These are phyloP conservation scores for Prochilodus magdalenae DNA, from an alignment of 2,113 vertebrate genomes.

Conservation along the genomic window DNA sequence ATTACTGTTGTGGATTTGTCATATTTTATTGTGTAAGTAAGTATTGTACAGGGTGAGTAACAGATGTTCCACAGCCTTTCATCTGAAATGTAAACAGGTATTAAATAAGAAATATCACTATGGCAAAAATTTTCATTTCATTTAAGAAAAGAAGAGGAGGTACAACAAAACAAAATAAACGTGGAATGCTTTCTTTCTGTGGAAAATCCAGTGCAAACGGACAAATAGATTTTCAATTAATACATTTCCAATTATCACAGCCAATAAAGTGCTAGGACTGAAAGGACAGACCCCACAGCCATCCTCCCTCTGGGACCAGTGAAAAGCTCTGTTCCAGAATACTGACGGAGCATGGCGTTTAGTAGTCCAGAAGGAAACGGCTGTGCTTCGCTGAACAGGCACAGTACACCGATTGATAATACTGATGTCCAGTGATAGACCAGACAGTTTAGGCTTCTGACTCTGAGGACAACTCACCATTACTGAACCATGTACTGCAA, in stretches of 20 bases:
- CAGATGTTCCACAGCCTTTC: conserved; percentile 68
- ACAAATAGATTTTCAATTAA: conserved; percentile 35
- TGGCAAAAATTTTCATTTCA: conserved; percentile 73
- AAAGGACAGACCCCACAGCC: conserved; percentile 69
- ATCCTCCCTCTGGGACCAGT: conserved; percentile 24
- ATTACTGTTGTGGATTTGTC: conserved; percentile 48
- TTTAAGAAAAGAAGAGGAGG: conserved; percentile 52
- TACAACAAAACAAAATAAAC: conserved; percentile 63
- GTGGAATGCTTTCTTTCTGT: conserved; percentile 74
- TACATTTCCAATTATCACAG: conserved; percentile 82
- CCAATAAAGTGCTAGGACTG: conserved; percentile 91
- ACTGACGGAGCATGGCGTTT: conserved; percentile 32
- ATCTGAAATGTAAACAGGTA: conserved; percentile 61
- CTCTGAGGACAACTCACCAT: neutral
- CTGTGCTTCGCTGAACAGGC: neutral
- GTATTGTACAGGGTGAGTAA: conserved; percentile 66
- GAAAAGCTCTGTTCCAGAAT: conserved; percentile 41
- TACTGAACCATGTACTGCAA: conserved; percentile 19
- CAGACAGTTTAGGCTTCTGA: neutral
- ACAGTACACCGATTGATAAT: conserved; percentile 18
- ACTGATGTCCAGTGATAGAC: conserved; percentile 11
- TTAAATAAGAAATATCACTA: conserved; percentile 75
- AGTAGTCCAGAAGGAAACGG: neutral
- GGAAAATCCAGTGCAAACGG: conserved; percentile 86
- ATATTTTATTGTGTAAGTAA: conserved; percentile 71